These are phyloP conservation scores for Gopherus evgoodei DNA, from an alignment of 2,113 vertebrate species.

Conservation along the genomic window DNA sequence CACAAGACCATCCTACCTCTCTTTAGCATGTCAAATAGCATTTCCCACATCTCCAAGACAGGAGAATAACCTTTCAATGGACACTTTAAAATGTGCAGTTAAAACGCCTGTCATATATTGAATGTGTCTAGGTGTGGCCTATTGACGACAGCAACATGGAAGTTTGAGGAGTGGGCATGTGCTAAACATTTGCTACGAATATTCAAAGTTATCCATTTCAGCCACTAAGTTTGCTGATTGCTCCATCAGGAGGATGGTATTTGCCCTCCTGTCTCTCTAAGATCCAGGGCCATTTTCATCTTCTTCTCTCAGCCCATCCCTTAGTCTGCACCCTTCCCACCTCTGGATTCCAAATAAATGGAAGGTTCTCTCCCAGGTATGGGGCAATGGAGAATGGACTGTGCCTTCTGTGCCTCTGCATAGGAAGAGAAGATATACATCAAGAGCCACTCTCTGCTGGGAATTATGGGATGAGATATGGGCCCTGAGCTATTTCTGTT, in stretches of 20 bases:
- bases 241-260: not conserved
- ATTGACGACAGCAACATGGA: not conserved
- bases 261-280: not conserved
- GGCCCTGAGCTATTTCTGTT: accelerated
- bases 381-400: no score
- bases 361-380: not conserved
- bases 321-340: no score
- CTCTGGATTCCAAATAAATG: not conserved
- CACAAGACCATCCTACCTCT: not conserved
- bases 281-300: not conserved
- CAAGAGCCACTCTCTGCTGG: not conserved
- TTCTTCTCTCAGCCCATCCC: not conserved
- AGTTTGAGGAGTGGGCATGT: not conserved
- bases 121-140: not conserved
- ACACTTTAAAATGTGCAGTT: not conserved
- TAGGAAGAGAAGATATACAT: not conserved
- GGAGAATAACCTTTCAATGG: not conserved
- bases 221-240: not conserved
- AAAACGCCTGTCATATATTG: not conserved
- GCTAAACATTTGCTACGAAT: not conserved
- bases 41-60: not conserved
- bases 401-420: not conserved
- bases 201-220: not conserved
- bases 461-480: accelerated
- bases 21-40: not conserved